Percentiles rank a stretch among this genome's conserved stretches.
phyloP scores from a whole-genome alignment of 2,888 invertebrate species.

The Mayetiola destructor region DNA sequence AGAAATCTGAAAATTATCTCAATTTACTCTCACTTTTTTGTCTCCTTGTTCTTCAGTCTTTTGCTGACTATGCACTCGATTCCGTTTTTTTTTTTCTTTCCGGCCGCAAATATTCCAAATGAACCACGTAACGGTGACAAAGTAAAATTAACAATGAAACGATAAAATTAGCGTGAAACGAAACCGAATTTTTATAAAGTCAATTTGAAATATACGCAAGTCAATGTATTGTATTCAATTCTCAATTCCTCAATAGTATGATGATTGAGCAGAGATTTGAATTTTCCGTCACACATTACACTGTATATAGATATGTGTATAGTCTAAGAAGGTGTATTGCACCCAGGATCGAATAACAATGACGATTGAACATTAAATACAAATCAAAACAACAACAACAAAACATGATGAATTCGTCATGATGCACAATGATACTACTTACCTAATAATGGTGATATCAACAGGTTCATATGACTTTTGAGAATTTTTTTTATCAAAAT shows the following conservation, averaged over 20 bases:
- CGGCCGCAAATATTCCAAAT: conserved; percentile 4
- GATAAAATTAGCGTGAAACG: conserved; percentile 11
- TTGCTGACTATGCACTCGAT: background rate
- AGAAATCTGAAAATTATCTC: too few relatives aligned
- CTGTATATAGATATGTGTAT: too few relatives aligned
- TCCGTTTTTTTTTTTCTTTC: background rate
- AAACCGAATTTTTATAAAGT: conserved; percentile 4
- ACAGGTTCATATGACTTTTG: too few relatives aligned
- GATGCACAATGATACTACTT: background rate
- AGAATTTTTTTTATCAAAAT: too few relatives aligned
- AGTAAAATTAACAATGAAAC: conserved; percentile 14
- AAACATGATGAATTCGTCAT: background rate
- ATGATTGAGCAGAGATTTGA: conserved; percentile 12
- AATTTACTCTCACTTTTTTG: conserved; percentile 5
- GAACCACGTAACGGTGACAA: conserved; percentile 15
- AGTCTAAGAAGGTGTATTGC: conserved; percentile 1
- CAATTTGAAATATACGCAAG: background rate
- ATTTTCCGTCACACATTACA: background rate
- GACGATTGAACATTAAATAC: background rate
- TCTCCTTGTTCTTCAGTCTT: background rate
- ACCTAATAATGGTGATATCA: too few relatives aligned
- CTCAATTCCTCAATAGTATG: background rate
- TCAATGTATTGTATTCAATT: background rate
- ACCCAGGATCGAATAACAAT: background rate
- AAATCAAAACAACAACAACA: background rate